Evolutionary conservation across 1,140 invertebrate genomes (phyloP).

Genomic region (Bactericera cockerelli): DNA sequence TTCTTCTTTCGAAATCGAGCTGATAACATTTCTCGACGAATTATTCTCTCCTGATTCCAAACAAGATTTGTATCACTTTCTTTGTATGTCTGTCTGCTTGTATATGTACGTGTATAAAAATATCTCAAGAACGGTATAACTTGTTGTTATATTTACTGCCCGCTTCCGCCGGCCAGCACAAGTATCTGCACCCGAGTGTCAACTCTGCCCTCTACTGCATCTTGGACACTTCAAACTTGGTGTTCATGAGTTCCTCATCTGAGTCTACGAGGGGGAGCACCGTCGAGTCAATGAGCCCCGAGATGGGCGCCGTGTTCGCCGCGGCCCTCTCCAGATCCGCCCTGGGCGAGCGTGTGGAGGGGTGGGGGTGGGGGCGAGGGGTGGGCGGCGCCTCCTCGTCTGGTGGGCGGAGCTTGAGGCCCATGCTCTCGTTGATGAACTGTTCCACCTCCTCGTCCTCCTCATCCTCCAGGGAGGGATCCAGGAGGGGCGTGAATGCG

Average conservation of each 20-base stretch:
- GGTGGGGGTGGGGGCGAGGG: neutral
- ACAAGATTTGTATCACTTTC: no score
- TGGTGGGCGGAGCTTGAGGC: neutral
- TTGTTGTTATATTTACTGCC: no score
- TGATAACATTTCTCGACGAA: no score
- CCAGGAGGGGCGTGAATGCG: constrained; percentile 79
- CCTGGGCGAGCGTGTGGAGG: neutral
- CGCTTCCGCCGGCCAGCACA: no score
- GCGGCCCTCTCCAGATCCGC: neutral
- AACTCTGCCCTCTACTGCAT: no score
- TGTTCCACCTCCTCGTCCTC: constrained; percentile 62
- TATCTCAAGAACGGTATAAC: no score
- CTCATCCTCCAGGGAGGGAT: constrained; percentile 67
- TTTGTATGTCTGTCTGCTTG: no score
- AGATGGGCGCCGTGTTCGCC: neutral
- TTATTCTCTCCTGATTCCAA: no score
- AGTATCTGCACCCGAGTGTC: no score
- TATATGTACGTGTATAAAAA: no score
- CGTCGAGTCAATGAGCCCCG: neutral
- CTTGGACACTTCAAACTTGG: constrained; percentile 4
- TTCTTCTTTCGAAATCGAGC: no score
- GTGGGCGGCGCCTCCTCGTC: neutral
- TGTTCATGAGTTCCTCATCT: constrained; percentile 2
- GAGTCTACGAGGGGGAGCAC: neutral
- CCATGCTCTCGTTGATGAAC: constrained; percentile 51